phyloP scores from a whole-genome alignment of 2,113 vertebrate genomes.

The Micromys minutus region DNA sequence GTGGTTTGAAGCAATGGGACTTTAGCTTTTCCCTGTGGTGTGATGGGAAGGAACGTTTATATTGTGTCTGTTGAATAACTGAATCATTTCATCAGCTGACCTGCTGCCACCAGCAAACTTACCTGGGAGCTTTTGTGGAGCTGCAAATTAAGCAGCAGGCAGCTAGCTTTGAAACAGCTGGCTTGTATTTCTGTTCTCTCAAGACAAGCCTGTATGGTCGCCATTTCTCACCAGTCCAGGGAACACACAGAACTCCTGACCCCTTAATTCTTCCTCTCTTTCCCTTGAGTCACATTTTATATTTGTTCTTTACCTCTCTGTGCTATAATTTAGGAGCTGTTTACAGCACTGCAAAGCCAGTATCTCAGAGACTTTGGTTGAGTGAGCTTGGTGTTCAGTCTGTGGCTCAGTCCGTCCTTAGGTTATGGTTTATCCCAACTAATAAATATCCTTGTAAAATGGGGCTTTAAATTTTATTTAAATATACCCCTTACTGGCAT shows the following conservation, averaged over 20 bases:
- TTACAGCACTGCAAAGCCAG: slow-evolving; percentile 33
- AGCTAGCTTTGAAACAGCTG: slow-evolving; percentile 39
- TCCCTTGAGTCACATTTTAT: slow-evolving; percentile 45
- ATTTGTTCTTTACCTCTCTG: slow-evolving; percentile 32
- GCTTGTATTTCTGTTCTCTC: slow-evolving; percentile 29
- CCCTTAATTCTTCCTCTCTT: slow-evolving; percentile 40
- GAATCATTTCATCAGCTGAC: slow-evolving; percentile 60
- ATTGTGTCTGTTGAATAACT: slow-evolving; percentile 25
- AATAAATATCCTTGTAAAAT: slow-evolving; percentile 34
- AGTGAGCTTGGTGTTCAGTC: neutral
- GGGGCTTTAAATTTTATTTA: slow-evolving; percentile 45
- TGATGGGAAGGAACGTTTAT: slow-evolving; percentile 45
- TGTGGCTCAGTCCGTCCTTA: neutral
- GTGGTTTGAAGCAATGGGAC: slow-evolving; percentile 49
- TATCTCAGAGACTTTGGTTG: slow-evolving; percentile 26
- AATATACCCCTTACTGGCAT: neutral
- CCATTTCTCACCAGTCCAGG: neutral
- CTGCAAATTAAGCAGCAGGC: slow-evolving; percentile 59
- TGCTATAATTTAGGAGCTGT: slow-evolving; percentile 51
- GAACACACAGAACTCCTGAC: slow-evolving; percentile 34
- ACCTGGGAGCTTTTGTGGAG: slow-evolving; percentile 12
- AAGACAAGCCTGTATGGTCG: neutral
- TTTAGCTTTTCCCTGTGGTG: slow-evolving; percentile 14
- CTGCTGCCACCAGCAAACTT: neutral
- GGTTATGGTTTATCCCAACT: slow-evolving; percentile 11